Conservation (phyloP, 2,888 invertebrate genomes). For the Itoplectis maculator region DNA sequence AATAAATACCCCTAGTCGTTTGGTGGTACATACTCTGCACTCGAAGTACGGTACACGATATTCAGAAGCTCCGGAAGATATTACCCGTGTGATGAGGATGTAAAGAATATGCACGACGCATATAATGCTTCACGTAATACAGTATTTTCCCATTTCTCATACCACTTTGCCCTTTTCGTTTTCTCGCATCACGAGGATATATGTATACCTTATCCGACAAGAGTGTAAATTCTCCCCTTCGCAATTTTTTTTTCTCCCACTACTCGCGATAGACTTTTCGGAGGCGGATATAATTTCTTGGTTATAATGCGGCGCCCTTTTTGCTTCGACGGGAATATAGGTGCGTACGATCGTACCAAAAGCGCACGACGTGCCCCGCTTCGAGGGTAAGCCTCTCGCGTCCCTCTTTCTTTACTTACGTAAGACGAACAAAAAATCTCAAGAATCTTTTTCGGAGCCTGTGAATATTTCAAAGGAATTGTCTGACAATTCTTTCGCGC, state of each 20-base stretch:
- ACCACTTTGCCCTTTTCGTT: conserved; percentile 38
- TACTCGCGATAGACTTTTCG: conserved; percentile 56
- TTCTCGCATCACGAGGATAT: conserved; percentile 39
- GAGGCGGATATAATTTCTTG: conserved; percentile 65
- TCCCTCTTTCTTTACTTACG: conserved; percentile 15
- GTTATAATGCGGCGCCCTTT: conserved; percentile 60
- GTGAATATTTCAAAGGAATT: conserved; percentile 6
- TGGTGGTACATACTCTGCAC: neutral
- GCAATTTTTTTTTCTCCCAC: conserved; percentile 56
- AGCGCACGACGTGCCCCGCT: conserved; percentile 31
- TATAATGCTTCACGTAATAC: conserved; percentile 2
- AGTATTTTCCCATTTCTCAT: conserved; percentile 23
- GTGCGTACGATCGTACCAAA: conserved; percentile 47
- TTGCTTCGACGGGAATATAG: conserved; percentile 45
- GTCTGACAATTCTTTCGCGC: neutral
- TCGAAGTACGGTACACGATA: neutral
- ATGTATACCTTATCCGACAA: conserved; percentile 25
- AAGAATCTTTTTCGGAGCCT: conserved; percentile 20
- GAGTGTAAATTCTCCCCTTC: conserved; percentile 58
- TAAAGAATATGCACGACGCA: conserved; percentile 2
- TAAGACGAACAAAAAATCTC: conserved; percentile 37
- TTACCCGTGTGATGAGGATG: conserved; percentile 11
- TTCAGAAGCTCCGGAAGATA: neutral
- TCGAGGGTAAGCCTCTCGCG: conserved; percentile 8
- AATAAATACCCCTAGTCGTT: neutral